Evolutionary conservation across 2,888 invertebrate genomes (phyloP), one percentile per base, ranked within the genome.

Genomic region (Acanthosepion esculentum): DNA sequence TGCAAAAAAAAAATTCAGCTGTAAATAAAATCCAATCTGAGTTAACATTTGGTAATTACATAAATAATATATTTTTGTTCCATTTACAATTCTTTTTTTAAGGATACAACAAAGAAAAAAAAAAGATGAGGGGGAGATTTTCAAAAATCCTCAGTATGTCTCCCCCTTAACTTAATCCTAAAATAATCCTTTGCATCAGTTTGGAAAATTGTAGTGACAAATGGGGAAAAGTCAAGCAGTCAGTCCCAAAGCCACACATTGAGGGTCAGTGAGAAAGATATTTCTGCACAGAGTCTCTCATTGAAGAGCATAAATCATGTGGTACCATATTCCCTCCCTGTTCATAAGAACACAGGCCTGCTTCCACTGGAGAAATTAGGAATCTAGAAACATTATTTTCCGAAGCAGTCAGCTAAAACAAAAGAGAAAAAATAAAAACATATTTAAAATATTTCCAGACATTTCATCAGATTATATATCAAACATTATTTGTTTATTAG

Each of bases 331-430:
- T n/a, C 59, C 20, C 23, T 23, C 7, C 59, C 59, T 23, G 6
- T 59, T 59, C 78, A n/a, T n/a, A 78, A 78, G 78, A 78, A 78
- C n/a, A n/a, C 78, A n/a, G 78, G n/a, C 78, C 78, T 78, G 78
- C 78, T 78, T 78, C n/a, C 78, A 33, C 78, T 18, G n/a, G n/a
- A 78, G 78, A n/a, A 10, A 18, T 78, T 33, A 78, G 10, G 78
- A 4, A 78, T 78, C 3, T 6, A n/a, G 78, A 78, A 33, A 78
- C 78, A 78, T 78, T 78, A 0, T 78, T 78, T 78, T 15, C n/a
- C n/a, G 3, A 78, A n/a, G 10, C n/a, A 15, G 12, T 78, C 78
- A n/a, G n/a, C 78, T 78, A n/a, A 78, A 78, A 78, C 20, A 78
- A 78, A 29, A 78, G 15, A 78, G 15, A n/a, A 15, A 12, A n/a